A percentile compares a stretch with the other conserved stretches of the same genome.
Conservation (phyloP, 2,888 invertebrate species). For the Synanthedon andrenaeformis region DNA sequence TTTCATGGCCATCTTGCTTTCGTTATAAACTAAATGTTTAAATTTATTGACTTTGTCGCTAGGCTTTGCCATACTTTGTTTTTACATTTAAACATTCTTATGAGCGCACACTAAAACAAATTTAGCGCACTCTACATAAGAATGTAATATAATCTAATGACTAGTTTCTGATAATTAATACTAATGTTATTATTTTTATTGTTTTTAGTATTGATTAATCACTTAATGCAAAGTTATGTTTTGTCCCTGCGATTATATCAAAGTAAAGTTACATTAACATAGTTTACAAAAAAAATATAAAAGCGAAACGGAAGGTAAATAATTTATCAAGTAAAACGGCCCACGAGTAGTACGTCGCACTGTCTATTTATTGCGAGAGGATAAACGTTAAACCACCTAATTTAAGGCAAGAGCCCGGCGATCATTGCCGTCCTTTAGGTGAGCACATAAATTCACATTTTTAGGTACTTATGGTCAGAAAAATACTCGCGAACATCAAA, state of each 20-base stretch:
- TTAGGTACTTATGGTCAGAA: slow-evolving; percentile 45
- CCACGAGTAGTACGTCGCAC: slow-evolving; percentile 32
- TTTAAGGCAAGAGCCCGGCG: slow-evolving; percentile 61
- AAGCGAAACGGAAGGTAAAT: slow-evolving; percentile 29
- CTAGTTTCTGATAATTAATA: no score
- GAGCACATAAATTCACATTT: slow-evolving; percentile 64
- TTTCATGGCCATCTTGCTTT: slow-evolving; percentile 44
- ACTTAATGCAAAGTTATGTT: slow-evolving; percentile 1
- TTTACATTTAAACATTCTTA: no score
- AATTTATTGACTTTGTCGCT: slow-evolving; percentile 32
- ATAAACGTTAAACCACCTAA: slow-evolving; percentile 64
- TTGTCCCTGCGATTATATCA: not conserved
- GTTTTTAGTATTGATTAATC: no score
- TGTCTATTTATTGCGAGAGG: slow-evolving; percentile 59
- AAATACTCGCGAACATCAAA: slow-evolving; percentile 42
- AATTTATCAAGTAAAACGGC: slow-evolving; percentile 8
- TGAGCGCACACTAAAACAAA: not conserved
- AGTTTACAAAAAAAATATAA: slow-evolving; percentile 30
- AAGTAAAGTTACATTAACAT: no score
- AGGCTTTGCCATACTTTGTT: slow-evolving; percentile 14
- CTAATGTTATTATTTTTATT: not conserved
- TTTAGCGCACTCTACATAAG: slow-evolving; percentile 5
- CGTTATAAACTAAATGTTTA: slow-evolving; percentile 30
- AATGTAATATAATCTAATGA: not conserved
- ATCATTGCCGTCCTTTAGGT: slow-evolving; percentile 58